These are phyloP conservation scores for Thryonomys swinderianus DNA, from an alignment of 2,113 vertebrate genomes.

Conservation along the genomic window DNA sequence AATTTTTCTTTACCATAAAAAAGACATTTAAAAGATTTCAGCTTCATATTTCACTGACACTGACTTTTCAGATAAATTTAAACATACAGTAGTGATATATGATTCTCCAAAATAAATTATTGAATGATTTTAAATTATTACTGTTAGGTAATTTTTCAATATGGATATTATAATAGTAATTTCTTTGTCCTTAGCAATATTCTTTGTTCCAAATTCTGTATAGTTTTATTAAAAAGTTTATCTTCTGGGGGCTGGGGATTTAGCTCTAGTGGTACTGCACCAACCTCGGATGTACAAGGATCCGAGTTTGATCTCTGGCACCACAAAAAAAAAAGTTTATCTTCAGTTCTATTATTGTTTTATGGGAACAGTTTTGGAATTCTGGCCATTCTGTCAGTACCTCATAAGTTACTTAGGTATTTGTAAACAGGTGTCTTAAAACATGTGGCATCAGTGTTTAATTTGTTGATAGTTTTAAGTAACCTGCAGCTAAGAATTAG, in stretches of 20 bases:
- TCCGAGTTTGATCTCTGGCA: too few relatives aligned
- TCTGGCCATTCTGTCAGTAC: neutral
- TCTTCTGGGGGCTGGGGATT: too few relatives aligned
- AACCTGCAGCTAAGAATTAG: conserved; percentile 19
- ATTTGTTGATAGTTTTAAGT: conserved; percentile 36
- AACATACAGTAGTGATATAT: neutral
- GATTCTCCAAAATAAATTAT: neutral
- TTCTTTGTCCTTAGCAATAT: neutral
- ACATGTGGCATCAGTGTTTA: neutral
- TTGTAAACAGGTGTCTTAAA: neutral
- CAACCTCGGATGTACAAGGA: too few relatives aligned
- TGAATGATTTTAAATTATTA: neutral
- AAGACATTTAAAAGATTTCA: neutral
- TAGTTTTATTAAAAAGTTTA: neutral
- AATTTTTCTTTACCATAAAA: conserved; percentile 49
- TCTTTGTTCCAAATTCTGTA: conserved; percentile 38
- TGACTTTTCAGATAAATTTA: conserved; percentile 12
- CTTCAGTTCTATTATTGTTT: conserved; percentile 45
- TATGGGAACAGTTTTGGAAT: conserved; percentile 28
- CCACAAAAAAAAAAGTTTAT: conserved; percentile 32
- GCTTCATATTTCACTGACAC: conserved; percentile 7
- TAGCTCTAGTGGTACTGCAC: too few relatives aligned
- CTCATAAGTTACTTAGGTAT: neutral
- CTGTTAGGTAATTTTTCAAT: neutral
- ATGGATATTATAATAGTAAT: neutral